Percentiles rank a stretch among this genome's conserved stretches.
phyloP scores from a whole-genome alignment of 1,140 invertebrate genomes.

The Metopolophium dirhodum region DNA sequence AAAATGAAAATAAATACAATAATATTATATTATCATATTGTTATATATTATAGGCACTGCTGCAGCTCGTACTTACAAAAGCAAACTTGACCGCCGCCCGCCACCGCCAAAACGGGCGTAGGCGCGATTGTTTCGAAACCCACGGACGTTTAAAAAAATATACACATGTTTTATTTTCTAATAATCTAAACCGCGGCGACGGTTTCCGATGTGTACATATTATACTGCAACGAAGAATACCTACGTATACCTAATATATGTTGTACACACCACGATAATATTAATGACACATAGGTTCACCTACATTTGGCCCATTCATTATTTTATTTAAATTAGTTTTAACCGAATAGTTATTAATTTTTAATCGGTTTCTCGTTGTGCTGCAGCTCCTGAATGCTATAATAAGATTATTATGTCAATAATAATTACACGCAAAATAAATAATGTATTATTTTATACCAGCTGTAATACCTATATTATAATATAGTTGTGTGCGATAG shows the following conservation, averaged over 20 bases:
- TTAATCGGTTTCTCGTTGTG: not conserved
- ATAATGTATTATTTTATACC: not conserved
- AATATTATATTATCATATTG: not conserved
- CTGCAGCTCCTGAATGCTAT: not conserved
- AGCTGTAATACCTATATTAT: no score
- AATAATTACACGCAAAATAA: not conserved
- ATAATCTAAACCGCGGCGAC: not conserved
- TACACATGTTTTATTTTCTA: not conserved
- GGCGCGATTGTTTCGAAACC: conserved; percentile 37
- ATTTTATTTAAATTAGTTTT: conserved; percentile 27
- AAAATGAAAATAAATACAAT: conserved; percentile 20
- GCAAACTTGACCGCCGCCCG: not conserved
- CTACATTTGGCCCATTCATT: not conserved
- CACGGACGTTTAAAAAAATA: not conserved
- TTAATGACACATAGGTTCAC: not conserved
- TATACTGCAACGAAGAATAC: no score
- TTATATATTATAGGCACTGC: no score
- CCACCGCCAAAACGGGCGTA: not conserved
- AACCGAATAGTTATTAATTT: not conserved
- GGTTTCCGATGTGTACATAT: not conserved
- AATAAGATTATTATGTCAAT: not conserved
- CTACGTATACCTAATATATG: not conserved
- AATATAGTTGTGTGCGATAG: no score
- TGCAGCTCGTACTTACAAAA: not conserved
- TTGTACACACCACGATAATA: not conserved